Base-by-base conservation (phyloP, 2,113 vertebrate genomes). In the Arvicanthis niloticus region DNA sequence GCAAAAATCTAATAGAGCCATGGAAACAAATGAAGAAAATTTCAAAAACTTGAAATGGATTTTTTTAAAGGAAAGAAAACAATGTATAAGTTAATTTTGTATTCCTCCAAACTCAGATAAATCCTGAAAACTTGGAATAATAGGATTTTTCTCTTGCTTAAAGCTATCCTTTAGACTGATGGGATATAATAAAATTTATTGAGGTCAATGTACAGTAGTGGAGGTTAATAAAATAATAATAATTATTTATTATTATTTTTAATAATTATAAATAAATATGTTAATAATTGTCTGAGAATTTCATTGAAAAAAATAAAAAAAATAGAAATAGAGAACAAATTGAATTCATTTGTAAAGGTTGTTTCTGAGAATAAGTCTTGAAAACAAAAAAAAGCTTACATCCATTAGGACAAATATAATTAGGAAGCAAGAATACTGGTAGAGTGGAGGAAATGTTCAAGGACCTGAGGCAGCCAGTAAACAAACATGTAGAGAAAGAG, bases 311-410 rank as follows among this genome's bases (percentile, higher is more conserved):
- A 72, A 91, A n/a, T n/a, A n/a, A 0, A 3, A 60, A 60, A 62
- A 7, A 22, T 19, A 92, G 48, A 95, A 97, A 91, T 93, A 91
- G 86, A 51, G 92, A 84, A 96, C 31, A 93, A 80, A 93, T 68
- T 81, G 84, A 89, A 94, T 90, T 90, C 26, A 1, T 65, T 24
- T 8, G 8, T 40, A 48, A n/a, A 42, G 0, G 15, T 91, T 91
- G 29, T 89, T 91, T 11, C 8, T 76, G 9, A 48, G n/a, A 26
- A 1, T 85, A 89, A 94, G 51, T 3, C 48, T 94, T 73, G 45
- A 6, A 84, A 70, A 67, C 2, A 5, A 34, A 91, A 42, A 56
- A 1, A 17, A 93, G 40, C 3, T 89, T 58, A 96, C n/a, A 89
- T 88, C 56, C 73, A 76, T 15, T 17, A 68, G 58, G 42, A 89